Evolutionary conservation across 37 sponge, comb jelly and placozoan genomes (phyloP), one percentile per base, ranked within the genome.

Genomic region (Bolinopsis microptera): DNA sequence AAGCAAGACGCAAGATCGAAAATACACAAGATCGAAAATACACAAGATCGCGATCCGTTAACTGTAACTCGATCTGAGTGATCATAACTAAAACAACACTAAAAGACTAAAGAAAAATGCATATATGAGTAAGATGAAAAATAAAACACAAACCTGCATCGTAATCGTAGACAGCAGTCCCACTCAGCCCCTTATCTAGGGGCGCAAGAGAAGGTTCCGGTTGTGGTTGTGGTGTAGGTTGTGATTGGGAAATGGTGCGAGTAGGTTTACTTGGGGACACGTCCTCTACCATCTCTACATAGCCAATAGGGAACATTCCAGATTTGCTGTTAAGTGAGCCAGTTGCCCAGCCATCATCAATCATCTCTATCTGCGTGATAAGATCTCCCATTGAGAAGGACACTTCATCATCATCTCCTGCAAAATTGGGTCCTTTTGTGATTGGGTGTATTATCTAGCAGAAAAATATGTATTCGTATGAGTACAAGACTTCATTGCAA

Each of bases 301-400:
- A 90, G 2, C 69, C 69, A 0, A 61, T 9, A 18, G 92, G 92
- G 22, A 90, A 90, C 67, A 90, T 40, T 1, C 92, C 92, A 37
- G 67, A 90, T 18, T 33, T 90, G 0, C 67, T 67, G 0, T 32
- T 32, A 1, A 40, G 0, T 13, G 67, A 26, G 1, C 92, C 92
- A 40, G 92, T 61, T 30, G 92, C 92, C 92, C 92, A 90, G 61
- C 92, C 92, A 22, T 90, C 69, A 22, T 90, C 92, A 24, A 90
- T 61, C 21, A 26, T 38, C 32, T 90, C 36, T 0, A 90, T 61
- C 22, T 38, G 13, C 18, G 92, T n/a, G 48, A 90, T 90, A 27
- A 90, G 13, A 67, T 90, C 92, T 24, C 35, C 68, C 32, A 38
- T 28, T 67, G 13, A 5, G 92, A 90, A 90, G 8, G 92, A 90